Evolutionary conservation across 2,113 vertebrate species (phyloP).

Genomic region (Pachycephala philippinensis): DNA sequence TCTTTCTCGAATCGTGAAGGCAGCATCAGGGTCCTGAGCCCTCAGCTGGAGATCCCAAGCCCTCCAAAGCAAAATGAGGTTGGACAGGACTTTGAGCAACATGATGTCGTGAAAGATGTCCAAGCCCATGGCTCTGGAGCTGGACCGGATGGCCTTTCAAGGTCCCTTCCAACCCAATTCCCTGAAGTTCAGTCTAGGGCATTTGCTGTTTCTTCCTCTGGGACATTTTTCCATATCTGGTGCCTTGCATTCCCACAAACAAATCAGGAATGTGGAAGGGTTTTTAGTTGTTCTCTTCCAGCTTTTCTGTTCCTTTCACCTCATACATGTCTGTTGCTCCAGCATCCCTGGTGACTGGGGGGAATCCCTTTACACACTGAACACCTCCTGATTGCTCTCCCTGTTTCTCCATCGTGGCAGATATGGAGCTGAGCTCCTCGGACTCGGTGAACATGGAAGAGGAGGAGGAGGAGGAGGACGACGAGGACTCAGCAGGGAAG

Average conservation of each 20-base stretch:
- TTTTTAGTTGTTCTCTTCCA: background rate
- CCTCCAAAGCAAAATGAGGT: background rate
- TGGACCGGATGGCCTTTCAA: background rate
- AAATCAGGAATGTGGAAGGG: background rate
- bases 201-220: background rate
- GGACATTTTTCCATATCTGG: background rate
- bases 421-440: slow-evolving; percentile 75
- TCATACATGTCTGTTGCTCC: fast-evolving
- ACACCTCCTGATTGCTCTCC: background rate
- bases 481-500: slow-evolving; percentile 54
- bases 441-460: slow-evolving; percentile 73
- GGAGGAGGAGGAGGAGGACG: slow-evolving; percentile 63
- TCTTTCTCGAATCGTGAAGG: background rate
- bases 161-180: background rate
- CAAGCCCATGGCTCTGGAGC: background rate
- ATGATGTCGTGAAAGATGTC: background rate
- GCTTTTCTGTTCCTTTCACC: background rate
- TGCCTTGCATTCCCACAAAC: background rate
- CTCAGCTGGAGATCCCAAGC: background rate
- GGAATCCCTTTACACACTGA: background rate
- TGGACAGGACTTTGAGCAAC: background rate
- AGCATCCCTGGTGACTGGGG: background rate
- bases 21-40: background rate
- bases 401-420: slow-evolving; percentile 26
- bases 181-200: background rate